phyloP scores from a whole-genome alignment of 2,113 vertebrate genomes.

The Rhinogobius similis region DNA sequence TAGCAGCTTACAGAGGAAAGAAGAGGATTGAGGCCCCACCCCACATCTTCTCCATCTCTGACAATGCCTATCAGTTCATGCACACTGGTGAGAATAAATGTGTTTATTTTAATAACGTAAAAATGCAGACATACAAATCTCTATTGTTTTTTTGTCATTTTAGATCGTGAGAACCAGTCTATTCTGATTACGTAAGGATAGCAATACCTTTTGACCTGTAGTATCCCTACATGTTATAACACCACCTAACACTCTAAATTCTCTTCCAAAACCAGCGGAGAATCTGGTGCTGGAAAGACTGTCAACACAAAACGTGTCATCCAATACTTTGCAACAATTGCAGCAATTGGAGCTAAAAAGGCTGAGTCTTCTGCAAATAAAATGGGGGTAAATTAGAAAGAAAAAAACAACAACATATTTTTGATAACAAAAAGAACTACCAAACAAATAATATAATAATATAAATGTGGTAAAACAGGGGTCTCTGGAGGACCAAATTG shows the following conservation, averaged over 20 bases:
- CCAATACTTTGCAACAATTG: constrained; percentile 88
- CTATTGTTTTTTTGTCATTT: background rate
- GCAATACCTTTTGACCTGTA: background rate
- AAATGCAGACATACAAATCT: background rate
- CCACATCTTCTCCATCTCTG: constrained; percentile 62
- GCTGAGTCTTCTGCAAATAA: constrained; percentile 53
- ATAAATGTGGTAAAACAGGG: constrained; percentile 67
- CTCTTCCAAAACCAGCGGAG: constrained; percentile 71
- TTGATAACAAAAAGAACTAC: too few species aligned
- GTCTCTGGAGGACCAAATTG: constrained; percentile 81
- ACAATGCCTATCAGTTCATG: constrained; percentile 68
- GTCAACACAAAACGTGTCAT: constrained; percentile 88
- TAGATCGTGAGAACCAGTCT: constrained; percentile 74
- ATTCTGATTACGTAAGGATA: constrained; percentile 82
- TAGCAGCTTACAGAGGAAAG: constrained; percentile 57
- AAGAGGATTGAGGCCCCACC: constrained; percentile 73
- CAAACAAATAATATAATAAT: too few species aligned
- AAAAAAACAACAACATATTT: constrained; percentile 45
- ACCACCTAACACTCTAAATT: background rate
- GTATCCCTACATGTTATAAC: background rate
- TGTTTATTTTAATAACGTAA: background rate
- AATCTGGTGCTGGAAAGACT: constrained; percentile 88
- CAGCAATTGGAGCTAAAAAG: constrained; percentile 56
- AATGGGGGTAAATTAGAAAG: constrained; percentile 72
- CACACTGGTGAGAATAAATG: constrained; percentile 60